Conservation (phyloP, 2,888 invertebrate genomes). For the Drosophila histrio region DNA sequence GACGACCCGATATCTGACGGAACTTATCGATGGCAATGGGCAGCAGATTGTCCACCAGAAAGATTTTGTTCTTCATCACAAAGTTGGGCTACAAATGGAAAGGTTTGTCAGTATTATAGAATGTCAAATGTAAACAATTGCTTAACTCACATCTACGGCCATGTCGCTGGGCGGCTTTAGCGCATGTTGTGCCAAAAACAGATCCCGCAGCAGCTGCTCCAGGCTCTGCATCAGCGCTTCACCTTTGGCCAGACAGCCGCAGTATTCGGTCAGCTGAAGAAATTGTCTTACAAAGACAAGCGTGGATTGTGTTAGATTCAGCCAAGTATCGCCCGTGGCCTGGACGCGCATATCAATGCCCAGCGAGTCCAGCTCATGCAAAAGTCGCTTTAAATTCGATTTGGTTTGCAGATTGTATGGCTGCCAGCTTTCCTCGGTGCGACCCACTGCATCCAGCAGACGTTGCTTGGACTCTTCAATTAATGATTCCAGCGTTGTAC, state of each 20-base stretch:
- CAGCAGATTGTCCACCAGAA: conserved; percentile 82
- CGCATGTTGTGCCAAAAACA: conserved; percentile 82
- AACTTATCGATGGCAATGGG: conserved; percentile 82
- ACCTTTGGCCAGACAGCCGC: conserved; percentile 82
- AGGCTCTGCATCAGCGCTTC: conserved; percentile 80
- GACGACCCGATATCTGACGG: conserved; percentile 77
- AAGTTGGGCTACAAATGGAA: conserved; percentile 81
- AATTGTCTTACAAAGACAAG: conserved; percentile 83
- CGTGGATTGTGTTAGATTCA: conserved; percentile 83
- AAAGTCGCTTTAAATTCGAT: conserved; percentile 81
- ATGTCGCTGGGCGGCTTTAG: conserved; percentile 81
- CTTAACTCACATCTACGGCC: conserved; percentile 81
- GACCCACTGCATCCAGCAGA: conserved; percentile 82
- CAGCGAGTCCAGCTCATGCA: conserved; percentile 81
- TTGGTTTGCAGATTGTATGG: conserved; percentile 84
- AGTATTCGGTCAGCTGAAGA: conserved; percentile 82
- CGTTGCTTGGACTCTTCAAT: conserved; percentile 83
- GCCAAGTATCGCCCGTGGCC: conserved; percentile 84
- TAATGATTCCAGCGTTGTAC: conserved; percentile 86
- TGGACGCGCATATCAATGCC: conserved; percentile 83
- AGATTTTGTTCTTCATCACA: conserved; percentile 83
- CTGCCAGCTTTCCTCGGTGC: conserved; percentile 84
- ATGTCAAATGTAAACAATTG: neutral
- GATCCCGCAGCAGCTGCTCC: conserved; percentile 80
- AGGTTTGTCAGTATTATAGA: neutral